Percentiles rank a stretch among this genome's conserved stretches.
Conservation (phyloP, 2,113 vertebrate species). For the Ranitomeya imitator region DNA sequence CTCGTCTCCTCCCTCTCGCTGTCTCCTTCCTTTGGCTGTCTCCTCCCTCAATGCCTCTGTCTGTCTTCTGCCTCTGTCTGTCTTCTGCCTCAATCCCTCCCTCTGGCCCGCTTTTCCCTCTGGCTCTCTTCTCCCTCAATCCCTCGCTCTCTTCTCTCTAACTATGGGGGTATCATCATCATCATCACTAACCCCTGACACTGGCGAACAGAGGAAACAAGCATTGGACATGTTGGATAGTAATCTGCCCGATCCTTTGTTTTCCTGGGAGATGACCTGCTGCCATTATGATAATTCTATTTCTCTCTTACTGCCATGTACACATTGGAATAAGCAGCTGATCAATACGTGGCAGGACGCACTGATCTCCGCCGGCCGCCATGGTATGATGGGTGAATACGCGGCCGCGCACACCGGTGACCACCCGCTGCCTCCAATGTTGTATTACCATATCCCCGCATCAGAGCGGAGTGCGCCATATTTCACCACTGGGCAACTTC, state of each 20-base stretch:
- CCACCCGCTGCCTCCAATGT: slow-evolving; percentile 8
- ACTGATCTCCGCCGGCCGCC: background rate
- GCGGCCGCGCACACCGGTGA: background rate
- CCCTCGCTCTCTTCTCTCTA: too few relatives aligned
- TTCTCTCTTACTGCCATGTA: background rate
- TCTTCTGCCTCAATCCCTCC: too few relatives aligned
- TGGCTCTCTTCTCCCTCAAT: too few relatives aligned
- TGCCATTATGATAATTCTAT: background rate
- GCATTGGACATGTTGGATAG: background rate
- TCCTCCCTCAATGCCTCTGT: too few relatives aligned
- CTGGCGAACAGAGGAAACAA: background rate
- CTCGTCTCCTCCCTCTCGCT: too few relatives aligned
- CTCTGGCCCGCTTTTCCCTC: too few relatives aligned
- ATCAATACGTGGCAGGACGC: background rate
- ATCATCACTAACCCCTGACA: too few relatives aligned
- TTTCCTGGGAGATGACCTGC: background rate
- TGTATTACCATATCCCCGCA: slow-evolving; percentile 36
- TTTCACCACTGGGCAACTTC: background rate
- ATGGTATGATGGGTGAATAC: slow-evolving; percentile 14
- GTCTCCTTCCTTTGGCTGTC: too few relatives aligned
- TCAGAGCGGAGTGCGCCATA: slow-evolving; percentile 10
- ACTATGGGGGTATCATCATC: too few relatives aligned
- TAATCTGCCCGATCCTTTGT: background rate
- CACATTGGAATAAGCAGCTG: background rate
- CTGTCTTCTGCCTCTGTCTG: too few relatives aligned